Evolutionary conservation across 2,888 invertebrate genomes (phyloP), one percentile per base, ranked within the genome.

Genomic region (Argyresthia albistria): DNA sequence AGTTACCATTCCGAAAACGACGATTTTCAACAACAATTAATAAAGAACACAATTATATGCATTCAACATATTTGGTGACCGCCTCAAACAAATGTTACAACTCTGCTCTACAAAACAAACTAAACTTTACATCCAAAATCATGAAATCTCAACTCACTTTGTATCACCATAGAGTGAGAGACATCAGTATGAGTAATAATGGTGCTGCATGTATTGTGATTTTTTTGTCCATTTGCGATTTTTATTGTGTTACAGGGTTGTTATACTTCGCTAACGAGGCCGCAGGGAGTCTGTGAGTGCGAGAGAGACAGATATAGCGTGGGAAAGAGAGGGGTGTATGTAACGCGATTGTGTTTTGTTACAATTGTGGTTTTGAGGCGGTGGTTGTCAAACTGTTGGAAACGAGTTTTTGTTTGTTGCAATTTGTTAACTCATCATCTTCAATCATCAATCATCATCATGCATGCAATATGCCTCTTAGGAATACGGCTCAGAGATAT

Each of bases 71-170:
- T 80, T 82, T 79, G 71, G 77, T 69, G 73, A 71, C 80, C 86
- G 86, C 86, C 84, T 82, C 74, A 75, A 71, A 80, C 86, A 84
- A 86, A 84, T 86, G 86, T 77, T 74, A 73, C 71, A 69, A n/a
- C 70, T 69, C 64, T 66, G 59, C 55, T 25, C 48, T n/a, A 7
- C 4, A 12, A 59, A 54, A 53, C 58, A 69, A 58, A 69, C 35
- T 1, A 53, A 59, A 57, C 14, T 46, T 42, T 16, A 15, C 53
- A 1, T 35, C 4, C 2, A 7, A 48, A 46, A 35, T 50, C 53
- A 1, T 35, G 47, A 1, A 73, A 53, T 63, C 53, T 60, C 1
- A 46, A n/a, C 68, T 51, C 25, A 4, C 2, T 25, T 25, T 25
- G 25, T 25, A 2, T 25, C 3, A 25, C 3, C 25, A 25, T 25